Conservation (phyloP, 2,888 invertebrate genomes). For the Eueremaeus valkanovi region DNA sequence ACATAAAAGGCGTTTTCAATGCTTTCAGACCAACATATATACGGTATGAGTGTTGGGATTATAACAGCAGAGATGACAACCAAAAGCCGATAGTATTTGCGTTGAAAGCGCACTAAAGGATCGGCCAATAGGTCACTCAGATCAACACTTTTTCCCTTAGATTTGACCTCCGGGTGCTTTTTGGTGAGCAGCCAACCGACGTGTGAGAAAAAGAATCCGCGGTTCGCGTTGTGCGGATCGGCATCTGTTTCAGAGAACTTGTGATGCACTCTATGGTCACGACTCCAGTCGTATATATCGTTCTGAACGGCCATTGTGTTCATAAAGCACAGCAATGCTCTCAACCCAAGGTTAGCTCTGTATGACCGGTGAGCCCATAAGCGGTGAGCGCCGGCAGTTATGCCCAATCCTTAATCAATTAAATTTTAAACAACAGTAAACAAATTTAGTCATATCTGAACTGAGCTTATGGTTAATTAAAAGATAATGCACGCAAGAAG, state of each 20-base stretch:
- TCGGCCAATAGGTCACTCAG: constrained; percentile 43
- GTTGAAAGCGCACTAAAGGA: constrained; percentile 44
- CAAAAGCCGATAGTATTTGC: constrained; percentile 53
- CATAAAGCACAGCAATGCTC: constrained; percentile 23
- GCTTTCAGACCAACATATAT: constrained; percentile 76
- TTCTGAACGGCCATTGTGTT: constrained; percentile 48
- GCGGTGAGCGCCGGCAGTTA: constrained; percentile 88
- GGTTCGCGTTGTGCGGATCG: constrained; percentile 46
- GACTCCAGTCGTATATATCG: constrained; percentile 53
- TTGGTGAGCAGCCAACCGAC: constrained; percentile 45
- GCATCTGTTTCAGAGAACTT: constrained; percentile 51
- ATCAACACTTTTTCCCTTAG: constrained; percentile 42
- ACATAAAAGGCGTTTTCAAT: constrained; percentile 75
- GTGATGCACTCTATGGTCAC: constrained; percentile 54
- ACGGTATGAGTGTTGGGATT: constrained; percentile 68
- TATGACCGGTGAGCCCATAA: constrained; percentile 66
- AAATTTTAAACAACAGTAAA: no score
- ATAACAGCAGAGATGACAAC: constrained; percentile 55
- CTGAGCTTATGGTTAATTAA: no score
- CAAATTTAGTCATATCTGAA: no score
- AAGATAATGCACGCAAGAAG: no score
- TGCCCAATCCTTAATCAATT: no score
- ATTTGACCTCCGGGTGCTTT: constrained; percentile 44
- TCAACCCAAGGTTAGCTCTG: constrained; percentile 16
- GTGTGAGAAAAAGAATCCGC: constrained; percentile 47